Evolutionary conservation across 2,888 invertebrate genomes (phyloP).

Genomic region (Strigamia maritima): DNA sequence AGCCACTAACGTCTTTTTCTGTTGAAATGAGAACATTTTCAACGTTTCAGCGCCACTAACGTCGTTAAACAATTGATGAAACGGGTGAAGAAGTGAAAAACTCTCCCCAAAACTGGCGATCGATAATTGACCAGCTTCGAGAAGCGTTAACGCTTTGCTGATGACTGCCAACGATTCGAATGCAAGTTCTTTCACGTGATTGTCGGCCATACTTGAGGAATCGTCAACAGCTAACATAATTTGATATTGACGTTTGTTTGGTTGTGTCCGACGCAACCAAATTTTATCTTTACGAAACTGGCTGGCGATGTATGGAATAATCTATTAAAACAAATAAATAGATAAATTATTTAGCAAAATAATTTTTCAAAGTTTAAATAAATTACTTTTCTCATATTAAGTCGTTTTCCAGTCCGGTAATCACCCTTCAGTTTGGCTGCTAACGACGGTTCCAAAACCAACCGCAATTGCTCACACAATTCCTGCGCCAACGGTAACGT

Average conservation of each 20-base stretch:
- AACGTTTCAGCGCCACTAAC: conserved; percentile 67
- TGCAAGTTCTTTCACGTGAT: conserved; percentile 68
- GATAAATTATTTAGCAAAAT: conserved; percentile 22
- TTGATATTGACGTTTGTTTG: conserved; percentile 92
- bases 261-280: conserved; percentile 93
- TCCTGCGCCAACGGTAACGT: conserved; percentile 66
- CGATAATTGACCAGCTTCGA: conserved; percentile 90
- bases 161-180: conserved; percentile 93
- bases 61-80: conserved; percentile 81
- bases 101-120: conserved; percentile 87
- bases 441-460: conserved; percentile 93
- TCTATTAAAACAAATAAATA: conserved; percentile 52
- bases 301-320: conserved; percentile 98
- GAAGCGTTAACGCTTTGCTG: conserved; percentile 76
- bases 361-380: neutral
- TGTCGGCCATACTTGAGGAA: conserved; percentile 66
- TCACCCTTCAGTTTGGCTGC: conserved; percentile 90
- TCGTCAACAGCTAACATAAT: conserved; percentile 95
- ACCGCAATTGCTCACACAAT: conserved; percentile 85
- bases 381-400: conserved; percentile 88
- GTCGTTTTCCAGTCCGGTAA: conserved; percentile 90
- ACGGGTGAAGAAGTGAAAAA: conserved; percentile 79
- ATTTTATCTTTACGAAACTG: conserved; percentile 99
- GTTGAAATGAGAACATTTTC: conserved; percentile 71
- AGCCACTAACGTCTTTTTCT: conserved; percentile 82